phyloP scores from a whole-genome alignment of 2,888 invertebrate species.

The Eristalinus sepulchralis region DNA sequence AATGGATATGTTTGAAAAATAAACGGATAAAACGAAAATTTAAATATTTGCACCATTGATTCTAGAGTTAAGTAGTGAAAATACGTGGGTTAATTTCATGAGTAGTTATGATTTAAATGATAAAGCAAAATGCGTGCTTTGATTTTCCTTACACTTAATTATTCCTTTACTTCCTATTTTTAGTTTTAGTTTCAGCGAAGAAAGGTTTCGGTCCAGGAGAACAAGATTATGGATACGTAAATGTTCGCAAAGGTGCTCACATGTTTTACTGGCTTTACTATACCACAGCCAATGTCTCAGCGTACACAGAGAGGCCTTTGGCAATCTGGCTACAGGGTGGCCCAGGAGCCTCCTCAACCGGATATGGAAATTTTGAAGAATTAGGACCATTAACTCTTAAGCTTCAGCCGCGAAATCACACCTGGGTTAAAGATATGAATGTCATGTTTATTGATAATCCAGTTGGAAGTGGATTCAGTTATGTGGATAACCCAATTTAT shows the following conservation, averaged over 20 bases:
- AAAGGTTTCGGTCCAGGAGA: slow-evolving; percentile 83
- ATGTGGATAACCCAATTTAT: slow-evolving; percentile 83
- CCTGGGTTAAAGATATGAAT: slow-evolving; percentile 91
- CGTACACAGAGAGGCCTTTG: slow-evolving; percentile 86
- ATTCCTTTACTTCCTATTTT: slow-evolving; percentile 5
- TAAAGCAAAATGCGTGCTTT: too few relatives aligned
- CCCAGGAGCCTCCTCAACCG: slow-evolving; percentile 90
- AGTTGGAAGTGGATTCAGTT: slow-evolving; percentile 93
- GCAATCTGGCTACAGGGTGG: slow-evolving; percentile 96
- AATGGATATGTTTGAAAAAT: not conserved
- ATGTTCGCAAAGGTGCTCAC: slow-evolving; percentile 87
- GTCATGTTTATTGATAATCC: slow-evolving; percentile 95
- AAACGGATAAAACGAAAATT: too few relatives aligned
- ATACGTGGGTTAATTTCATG: too few relatives aligned
- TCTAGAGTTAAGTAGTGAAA: too few relatives aligned
- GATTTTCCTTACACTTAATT: not conserved
- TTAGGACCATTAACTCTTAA: slow-evolving; percentile 88
- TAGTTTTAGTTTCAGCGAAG: slow-evolving; percentile 72
- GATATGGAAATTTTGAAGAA: slow-evolving; percentile 93
- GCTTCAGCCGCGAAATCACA: slow-evolving; percentile 85
- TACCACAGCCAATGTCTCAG: slow-evolving; percentile 84
- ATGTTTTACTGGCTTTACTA: slow-evolving; percentile 95
- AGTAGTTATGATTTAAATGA: too few relatives aligned
- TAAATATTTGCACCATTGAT: too few relatives aligned
- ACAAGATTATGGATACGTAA: slow-evolving; percentile 89